phyloP scores from a whole-genome alignment of 2,113 vertebrate species.

The Saguinus midas region DNA sequence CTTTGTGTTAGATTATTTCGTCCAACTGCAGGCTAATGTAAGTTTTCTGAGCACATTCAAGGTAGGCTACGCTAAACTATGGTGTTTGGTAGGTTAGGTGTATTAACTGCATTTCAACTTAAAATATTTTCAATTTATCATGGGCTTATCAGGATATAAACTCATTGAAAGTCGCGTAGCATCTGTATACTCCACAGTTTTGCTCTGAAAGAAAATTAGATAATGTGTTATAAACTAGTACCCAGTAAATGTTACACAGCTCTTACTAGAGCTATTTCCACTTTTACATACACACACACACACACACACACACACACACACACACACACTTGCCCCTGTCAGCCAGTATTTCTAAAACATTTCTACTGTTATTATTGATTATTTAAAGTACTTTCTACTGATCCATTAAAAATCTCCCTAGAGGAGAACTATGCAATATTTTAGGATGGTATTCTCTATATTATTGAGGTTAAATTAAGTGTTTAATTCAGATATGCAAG shows the following conservation, averaged over 20 bases:
- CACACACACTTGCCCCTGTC: neutral
- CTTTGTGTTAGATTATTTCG: neutral
- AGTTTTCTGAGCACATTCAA: neutral
- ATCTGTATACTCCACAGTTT: neutral
- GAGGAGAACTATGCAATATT: neutral
- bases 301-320: neutral
- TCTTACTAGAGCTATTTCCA: neutral
- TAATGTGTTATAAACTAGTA: neutral
- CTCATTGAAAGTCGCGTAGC: neutral
- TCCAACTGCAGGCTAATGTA: neutral
- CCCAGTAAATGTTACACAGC: neutral
- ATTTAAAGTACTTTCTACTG: conserved; percentile 22
- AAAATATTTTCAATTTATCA: neutral
- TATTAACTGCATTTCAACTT: neutral
- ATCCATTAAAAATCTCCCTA: neutral
- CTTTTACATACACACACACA: neutral
- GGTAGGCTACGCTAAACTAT: neutral
- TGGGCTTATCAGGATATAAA: neutral
- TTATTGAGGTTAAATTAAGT: neutral
- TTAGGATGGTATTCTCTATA: neutral
- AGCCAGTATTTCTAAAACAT: conserved; percentile 11
- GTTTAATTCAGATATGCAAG: neutral
- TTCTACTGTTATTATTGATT: neutral
- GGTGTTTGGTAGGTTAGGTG: neutral
- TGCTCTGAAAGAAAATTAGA: neutral